Base-by-base conservation (phyloP, 2,113 vertebrate genomes). In the Sprattus sprattus region DNA sequence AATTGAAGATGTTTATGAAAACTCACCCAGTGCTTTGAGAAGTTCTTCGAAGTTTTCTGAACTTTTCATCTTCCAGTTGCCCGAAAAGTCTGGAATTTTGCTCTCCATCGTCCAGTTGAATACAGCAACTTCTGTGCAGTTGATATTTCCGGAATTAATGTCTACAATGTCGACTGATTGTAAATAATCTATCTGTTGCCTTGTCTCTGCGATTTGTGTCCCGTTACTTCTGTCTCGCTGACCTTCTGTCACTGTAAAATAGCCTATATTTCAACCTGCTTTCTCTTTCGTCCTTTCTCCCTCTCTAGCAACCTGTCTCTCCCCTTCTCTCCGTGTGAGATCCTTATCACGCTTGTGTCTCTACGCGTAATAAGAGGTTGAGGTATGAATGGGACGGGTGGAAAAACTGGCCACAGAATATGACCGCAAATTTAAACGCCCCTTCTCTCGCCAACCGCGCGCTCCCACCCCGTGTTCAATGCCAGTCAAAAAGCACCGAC, bases 1-100 rank as follows among this genome's bases (percentile, higher is more conserved):
- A 4, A 64, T 7, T 60, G 6, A 32, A 71, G 11, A 10, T 8
- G 11, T 4, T 28, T 13, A 32, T 11, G 25, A 11, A 28, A 3
- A 90, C 97, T 96, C 92, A 99, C 97, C 95, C 89, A 98, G 82
- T 0, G 92, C 94, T 93, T 98, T 98, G 81, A 98, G 94, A 67
- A 99, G 94, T 78, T 98, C 97, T 88, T 98, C 97, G 84, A 99
- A 99, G 94, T 98, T 97, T 88, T 97, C 97, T 1, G 97, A 98
- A 82, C 94, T 96, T 89, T 94, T 96, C 95, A 99, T 98, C 86
- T 96, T 97, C 97, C 97, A 98, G 87, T 93, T 95, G 82, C 97
- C 97, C 45, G 97, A 92, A 91, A 98, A 98, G 89, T 97, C 92
- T 1, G 96, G 95, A 90, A 96, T 96, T 92, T 93, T 95, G 85